A percentile compares a stretch with the other conserved stretches of the same genome.
Evolutionary conservation across 2,888 invertebrate genomes (phyloP).

Genomic region (Tubiluchus corallicola): DNA sequence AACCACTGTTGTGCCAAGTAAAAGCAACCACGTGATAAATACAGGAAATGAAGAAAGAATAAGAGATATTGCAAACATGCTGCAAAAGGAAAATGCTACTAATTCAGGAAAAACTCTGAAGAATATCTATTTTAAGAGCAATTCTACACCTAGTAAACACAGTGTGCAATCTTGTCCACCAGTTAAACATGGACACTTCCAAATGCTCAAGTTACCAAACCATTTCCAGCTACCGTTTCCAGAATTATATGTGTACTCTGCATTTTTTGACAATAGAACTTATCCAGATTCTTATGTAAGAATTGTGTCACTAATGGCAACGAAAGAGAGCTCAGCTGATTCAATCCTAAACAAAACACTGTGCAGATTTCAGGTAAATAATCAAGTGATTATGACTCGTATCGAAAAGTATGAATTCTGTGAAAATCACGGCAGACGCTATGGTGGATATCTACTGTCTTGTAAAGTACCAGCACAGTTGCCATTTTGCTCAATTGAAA

Average conservation of each 20-base stretch:
- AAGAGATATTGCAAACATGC: no score
- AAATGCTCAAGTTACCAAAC: neutral
- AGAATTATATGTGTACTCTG: neutral
- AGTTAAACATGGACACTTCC: neutral
- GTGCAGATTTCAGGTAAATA: neutral
- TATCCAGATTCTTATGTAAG: neutral
- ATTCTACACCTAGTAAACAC: no score
- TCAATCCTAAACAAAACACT: no score
- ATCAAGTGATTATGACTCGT: neutral
- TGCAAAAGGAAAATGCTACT: no score
- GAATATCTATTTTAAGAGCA: no score
- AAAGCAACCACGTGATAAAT: no score
- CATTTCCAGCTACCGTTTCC: no score
- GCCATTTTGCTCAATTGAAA: neutral
- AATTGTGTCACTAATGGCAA: neutral
- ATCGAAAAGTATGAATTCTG: slow-evolving; percentile 22
- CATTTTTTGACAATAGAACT: neutral
- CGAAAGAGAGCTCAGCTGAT: neutral
- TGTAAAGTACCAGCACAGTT: slow-evolving; percentile 18
- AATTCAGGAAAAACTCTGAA: no score
- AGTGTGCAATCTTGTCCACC: neutral
- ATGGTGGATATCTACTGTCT: slow-evolving; percentile 24
- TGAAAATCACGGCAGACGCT: slow-evolving; percentile 25
- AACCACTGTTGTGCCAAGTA: no score
- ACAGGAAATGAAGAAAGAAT: no score